Base-by-base conservation (phyloP, 2,113 vertebrate genomes). In the Pluvianellus socialis region DNA sequence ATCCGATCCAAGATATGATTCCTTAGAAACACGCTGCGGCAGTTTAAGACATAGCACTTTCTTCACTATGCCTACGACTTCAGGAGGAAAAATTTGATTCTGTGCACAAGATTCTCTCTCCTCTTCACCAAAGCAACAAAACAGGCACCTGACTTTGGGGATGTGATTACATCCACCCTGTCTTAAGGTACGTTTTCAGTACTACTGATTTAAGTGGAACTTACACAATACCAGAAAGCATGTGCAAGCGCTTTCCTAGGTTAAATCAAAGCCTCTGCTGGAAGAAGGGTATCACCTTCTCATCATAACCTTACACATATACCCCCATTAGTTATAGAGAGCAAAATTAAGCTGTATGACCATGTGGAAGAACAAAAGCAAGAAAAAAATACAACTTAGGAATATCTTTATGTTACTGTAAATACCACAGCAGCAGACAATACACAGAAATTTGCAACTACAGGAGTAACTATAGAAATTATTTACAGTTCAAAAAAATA, bases 221-320 rank as follows among this genome's bases (percentile, higher is more conserved):
- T 74, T 13, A 5, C 5, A 28, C 5, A 12, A 14, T 6, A 59
- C 22, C 40, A 24, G 26, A 45, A 86, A 14, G 6, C n/a, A 50
- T 3, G 24, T 1, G 1, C 2, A 4, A 86, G 38, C 0, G 0
- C 9, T 61, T 47, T 53, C 28, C 2, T 2, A 66, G 74, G 42
- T 28, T 38, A 44, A 32, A n/a, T 1, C 70, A 26, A 56, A 70
- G n/a, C 5, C n/a, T 72, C 12, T 21, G 53, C 6, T 70, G 32
- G 45, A 56, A 47, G 21, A 52, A 66, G 2, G 22, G 8, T 32
- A 49, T 12, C 15, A 10, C 7, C 23, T 59, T 47, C 33, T 61
- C 35, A 23, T 7, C 2, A 1, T 17, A 15, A 24, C 61, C 71
- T 77, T 17, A 70, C 21, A 53, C 40, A 44, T 12, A 7, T 6